Evolutionary conservation across 64 coral and sea anemone genomes (phyloP).

Genomic region (Montipora sp.): DNA sequence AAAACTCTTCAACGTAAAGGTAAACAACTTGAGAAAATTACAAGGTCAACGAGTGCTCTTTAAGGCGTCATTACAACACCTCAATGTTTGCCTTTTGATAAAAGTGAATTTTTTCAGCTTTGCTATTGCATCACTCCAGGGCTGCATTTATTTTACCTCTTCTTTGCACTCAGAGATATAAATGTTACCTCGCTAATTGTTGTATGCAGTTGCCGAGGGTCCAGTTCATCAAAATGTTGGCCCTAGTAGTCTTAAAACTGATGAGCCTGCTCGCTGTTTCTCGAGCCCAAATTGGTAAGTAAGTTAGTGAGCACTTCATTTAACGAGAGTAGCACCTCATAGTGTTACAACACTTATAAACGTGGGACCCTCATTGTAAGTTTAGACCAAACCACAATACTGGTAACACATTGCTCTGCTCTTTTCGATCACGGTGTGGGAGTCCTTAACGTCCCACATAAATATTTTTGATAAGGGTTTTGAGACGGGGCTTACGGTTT

Average conservation of each 20-base stretch:
- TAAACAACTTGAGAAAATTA: neutral
- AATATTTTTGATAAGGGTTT: too few relatives aligned
- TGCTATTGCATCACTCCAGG: neutral
- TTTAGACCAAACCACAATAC: too few relatives aligned
- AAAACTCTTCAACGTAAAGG: neutral
- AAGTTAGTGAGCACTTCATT: too few relatives aligned
- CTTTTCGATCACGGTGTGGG: too few relatives aligned
- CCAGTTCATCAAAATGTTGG: neutral
- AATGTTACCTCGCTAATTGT: neutral
- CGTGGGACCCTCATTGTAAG: too few relatives aligned
- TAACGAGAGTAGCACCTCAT: too few relatives aligned
- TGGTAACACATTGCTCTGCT: too few relatives aligned
- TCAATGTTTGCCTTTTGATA: neutral
- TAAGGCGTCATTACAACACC: neutral
- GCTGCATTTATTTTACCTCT: neutral
- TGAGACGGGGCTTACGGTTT: too few relatives aligned
- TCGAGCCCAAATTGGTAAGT: neutral
- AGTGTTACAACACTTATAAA: too few relatives aligned
- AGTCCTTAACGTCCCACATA: too few relatives aligned
- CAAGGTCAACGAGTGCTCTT: neutral
- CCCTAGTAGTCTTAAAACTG: neutral
- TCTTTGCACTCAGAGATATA: neutral
- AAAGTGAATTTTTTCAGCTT: constrained; percentile 15
- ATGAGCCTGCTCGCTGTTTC: neutral
- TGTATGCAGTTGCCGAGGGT: neutral